Conservation (phyloP, 2,888 invertebrate genomes). For the Tenthredo livida region DNA sequence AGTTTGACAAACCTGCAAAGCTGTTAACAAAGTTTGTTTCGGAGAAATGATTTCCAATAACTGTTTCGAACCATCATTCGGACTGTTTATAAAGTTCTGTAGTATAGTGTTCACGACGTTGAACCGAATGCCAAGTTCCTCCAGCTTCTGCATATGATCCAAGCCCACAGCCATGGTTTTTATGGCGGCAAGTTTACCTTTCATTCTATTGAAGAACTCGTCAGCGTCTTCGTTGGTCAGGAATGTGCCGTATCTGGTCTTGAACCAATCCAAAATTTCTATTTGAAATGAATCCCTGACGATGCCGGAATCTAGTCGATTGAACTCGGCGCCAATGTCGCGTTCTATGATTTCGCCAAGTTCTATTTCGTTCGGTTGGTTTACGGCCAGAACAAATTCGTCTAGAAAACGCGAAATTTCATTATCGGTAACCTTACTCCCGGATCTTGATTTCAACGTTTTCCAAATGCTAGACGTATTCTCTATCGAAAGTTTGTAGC, state of each 20-base stretch:
- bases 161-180: neutral
- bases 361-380: constrained; percentile 22
- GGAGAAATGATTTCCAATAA: neutral
- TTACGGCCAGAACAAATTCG: neutral
- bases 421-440: neutral
- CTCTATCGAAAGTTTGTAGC: neutral
- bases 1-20: neutral
- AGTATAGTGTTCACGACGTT: neutral
- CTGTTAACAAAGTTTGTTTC: neutral
- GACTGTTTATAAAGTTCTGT: neutral
- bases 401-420: neutral
- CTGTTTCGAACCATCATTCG: neutral
- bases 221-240: neutral
- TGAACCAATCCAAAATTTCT: constrained; percentile 10
- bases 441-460: neutral
- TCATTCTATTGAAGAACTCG: constrained; percentile 64
- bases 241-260: neutral
- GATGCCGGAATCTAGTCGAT: neutral
- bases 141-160: neutral
- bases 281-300: neutral
- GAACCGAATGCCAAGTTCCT: neutral
- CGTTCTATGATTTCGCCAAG: neutral
- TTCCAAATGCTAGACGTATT: neutral
- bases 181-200: neutral
- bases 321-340: neutral